phyloP scores from a whole-genome alignment of 2,113 vertebrate genomes.

The Nannospalax galili region DNA sequence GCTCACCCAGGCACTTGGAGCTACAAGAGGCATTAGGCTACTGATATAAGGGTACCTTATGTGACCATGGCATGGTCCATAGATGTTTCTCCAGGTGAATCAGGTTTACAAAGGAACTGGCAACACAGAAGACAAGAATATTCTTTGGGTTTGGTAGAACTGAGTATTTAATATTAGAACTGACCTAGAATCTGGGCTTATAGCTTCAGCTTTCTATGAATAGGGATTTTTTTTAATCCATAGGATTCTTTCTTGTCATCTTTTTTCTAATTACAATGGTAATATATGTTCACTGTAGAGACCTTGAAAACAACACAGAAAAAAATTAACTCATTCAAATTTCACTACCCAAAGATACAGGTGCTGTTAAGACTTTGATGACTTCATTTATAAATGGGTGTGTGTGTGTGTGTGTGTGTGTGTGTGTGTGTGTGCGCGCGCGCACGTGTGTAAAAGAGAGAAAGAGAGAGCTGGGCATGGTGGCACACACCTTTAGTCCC shows the following conservation, averaged over 20 bases:
- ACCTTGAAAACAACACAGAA: neutral
- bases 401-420: too few relatives aligned
- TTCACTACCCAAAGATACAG: neutral
- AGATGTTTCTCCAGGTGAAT: neutral
- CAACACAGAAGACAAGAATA: neutral
- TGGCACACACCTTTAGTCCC: too few relatives aligned
- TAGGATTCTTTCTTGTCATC: neutral
- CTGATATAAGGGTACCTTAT: neutral
- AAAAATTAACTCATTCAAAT: neutral
- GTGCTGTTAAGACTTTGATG: too few relatives aligned
- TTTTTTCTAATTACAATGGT: neutral
- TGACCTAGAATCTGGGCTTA: neutral
- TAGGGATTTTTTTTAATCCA: neutral
- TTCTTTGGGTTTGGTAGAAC: neutral
- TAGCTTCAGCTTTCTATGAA: neutral
- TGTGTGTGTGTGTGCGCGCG: too few relatives aligned
- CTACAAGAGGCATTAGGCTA: neutral
- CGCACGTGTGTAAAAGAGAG: too few relatives aligned
- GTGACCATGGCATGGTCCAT: neutral
- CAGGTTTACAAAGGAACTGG: neutral
- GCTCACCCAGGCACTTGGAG: neutral
- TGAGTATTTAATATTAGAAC: neutral
- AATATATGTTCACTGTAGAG: neutral
- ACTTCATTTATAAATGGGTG: neutral
- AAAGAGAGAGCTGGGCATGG: neutral